A percentile compares a stretch with the other conserved stretches of the same genome.
Evolutionary conservation across 2,113 vertebrate genomes (phyloP).

Genomic region (Talpa occidentalis): DNA sequence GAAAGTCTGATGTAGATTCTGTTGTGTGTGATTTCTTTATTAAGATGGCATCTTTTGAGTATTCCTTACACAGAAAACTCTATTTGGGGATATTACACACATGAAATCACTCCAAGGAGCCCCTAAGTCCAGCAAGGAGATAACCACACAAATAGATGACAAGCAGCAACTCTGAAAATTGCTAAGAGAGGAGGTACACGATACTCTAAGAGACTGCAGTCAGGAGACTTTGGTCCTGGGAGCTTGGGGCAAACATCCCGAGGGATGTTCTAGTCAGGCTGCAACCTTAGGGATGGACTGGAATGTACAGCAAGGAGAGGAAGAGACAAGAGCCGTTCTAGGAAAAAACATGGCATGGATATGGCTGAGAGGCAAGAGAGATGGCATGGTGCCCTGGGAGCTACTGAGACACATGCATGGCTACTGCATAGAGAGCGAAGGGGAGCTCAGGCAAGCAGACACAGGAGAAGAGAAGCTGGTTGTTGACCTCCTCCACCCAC

Average conservation of each 20-base stretch:
- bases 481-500: not conserved
- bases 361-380: not conserved
- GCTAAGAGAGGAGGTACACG: not conserved
- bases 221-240: not conserved
- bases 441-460: fast-evolving
- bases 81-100: not conserved
- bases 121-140: not conserved
- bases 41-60: not conserved
- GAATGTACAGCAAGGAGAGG: not conserved
- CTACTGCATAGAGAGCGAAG: not conserved
- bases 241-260: not conserved
- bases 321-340: not conserved
- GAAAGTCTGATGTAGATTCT: not conserved
- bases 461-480: not conserved
- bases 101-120: not conserved
- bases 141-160: not conserved
- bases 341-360: not conserved
- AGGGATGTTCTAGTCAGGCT: not conserved
- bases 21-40: not conserved
- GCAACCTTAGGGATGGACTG: not conserved
- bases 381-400: not conserved
- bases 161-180: not conserved
- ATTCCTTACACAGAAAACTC: not conserved
- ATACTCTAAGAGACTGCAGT: not conserved
- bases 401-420: not conserved